Evolutionary conservation across 2,888 invertebrate genomes (phyloP).

Genomic region (Cephus pygmeus): DNA sequence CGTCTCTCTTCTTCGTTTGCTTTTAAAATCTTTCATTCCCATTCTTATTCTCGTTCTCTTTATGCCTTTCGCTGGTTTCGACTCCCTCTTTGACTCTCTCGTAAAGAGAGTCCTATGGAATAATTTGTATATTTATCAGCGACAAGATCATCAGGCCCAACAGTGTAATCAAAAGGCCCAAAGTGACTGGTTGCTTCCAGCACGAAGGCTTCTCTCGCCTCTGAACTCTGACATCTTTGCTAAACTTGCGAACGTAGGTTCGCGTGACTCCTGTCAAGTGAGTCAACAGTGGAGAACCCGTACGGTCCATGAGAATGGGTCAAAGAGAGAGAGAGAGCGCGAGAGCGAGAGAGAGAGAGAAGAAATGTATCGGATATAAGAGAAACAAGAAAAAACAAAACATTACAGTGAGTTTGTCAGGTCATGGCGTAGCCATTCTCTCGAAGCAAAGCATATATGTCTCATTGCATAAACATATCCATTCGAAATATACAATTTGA

Average conservation of each 20-base stretch:
- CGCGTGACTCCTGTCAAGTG: constrained; percentile 4
- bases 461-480: background rate
- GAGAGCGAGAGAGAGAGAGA: background rate
- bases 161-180: constrained; percentile 7
- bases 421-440: background rate
- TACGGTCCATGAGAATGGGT: background rate
- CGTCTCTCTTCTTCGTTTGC: constrained; percentile 9
- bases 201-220: constrained; percentile 18
- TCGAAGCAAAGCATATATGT: background rate
- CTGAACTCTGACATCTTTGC: constrained; percentile 21
- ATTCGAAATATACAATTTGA: background rate
- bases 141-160: constrained; percentile 17
- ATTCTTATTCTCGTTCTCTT: background rate
- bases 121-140: constrained; percentile 25
- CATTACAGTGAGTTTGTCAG: background rate
- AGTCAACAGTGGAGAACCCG: background rate
- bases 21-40: constrained; percentile 1
- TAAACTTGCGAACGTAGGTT: constrained; percentile 10
- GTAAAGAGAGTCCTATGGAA: constrained; percentile 16
- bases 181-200: constrained; percentile 16
- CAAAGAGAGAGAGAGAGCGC: background rate
- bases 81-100: background rate
- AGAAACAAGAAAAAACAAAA: background rate
- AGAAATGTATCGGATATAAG: background rate
- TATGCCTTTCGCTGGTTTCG: background rate